A percentile compares a stretch with the other conserved stretches of the same genome.
phyloP scores from a whole-genome alignment of 2,797 vertebrate species.

The Enteromius thamalakanensis region DNA sequence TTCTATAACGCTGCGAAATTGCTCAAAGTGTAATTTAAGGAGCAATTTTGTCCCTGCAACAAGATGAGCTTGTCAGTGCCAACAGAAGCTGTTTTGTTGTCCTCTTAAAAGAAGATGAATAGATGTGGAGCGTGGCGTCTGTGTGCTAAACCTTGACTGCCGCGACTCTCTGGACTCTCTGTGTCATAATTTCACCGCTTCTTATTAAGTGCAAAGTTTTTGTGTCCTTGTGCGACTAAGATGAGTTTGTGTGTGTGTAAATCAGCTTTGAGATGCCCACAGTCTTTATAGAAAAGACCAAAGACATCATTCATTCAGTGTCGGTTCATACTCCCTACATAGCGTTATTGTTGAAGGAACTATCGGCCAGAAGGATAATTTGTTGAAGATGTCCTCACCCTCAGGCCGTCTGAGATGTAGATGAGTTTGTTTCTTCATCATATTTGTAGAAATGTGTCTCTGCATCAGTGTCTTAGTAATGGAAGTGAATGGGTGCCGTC shows the following conservation, averaged over 20 bases:
- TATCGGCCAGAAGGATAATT: background rate
- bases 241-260: conserved; percentile 90
- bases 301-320: conserved; percentile 92
- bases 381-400: background rate
- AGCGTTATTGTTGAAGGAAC: background rate
- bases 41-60: conserved; percentile 8
- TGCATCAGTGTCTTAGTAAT: background rate
- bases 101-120: conserved; percentile 57
- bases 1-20: conserved; percentile 11
- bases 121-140: conserved; percentile 58
- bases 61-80: conserved; percentile 18
- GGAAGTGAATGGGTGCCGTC: conserved; percentile 1
- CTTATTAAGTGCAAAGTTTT: conserved; percentile 80
- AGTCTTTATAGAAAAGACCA: conserved; percentile 94
- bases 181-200: conserved; percentile 77
- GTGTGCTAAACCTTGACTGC: conserved; percentile 76
- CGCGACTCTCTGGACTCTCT: conserved; percentile 76
- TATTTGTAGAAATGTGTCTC: background rate
- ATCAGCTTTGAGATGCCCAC: conserved; percentile 88
- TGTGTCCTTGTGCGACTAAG: conserved; percentile 86
- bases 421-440: background rate
- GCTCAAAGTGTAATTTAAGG: conserved; percentile 2
- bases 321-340: conserved; percentile 63
- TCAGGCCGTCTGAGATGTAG: background rate
- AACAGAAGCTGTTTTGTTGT: conserved; percentile 52